These are phyloP conservation scores for Campoplex nolae DNA, from an alignment of 2,888 invertebrate species.

Conservation along the genomic window DNA sequence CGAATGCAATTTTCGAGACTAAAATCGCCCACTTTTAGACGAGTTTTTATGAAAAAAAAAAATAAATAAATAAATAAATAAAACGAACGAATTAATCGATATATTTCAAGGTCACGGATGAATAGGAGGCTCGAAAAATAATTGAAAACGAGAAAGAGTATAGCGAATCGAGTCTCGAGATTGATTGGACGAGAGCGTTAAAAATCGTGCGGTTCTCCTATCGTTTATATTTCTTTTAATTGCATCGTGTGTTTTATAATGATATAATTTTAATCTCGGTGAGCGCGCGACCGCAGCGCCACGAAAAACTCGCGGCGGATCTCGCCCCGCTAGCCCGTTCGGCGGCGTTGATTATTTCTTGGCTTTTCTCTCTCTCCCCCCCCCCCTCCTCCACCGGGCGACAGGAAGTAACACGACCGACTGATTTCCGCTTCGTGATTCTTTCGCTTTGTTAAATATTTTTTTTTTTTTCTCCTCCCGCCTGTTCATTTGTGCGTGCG, in stretches of 20 bases:
- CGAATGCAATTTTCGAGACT: not conserved
- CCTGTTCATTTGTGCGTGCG: not conserved
- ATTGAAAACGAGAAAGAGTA: not conserved
- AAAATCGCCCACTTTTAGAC: not conserved
- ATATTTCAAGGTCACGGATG: not conserved
- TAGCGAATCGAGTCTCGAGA: not conserved
- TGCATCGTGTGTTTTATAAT: not conserved
- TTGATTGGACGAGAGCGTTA: not conserved
- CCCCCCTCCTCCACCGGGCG: not conserved
- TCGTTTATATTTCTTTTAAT: slow-evolving; percentile 8
- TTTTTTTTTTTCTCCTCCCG: not conserved
- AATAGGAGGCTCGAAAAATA: not conserved
- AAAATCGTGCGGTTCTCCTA: not conserved
- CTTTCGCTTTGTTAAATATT: slow-evolving; percentile 57
- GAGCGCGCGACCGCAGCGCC: not conserved
- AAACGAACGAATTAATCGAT: no score
- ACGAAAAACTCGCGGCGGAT: slow-evolving; percentile 5
- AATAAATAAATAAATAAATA: not conserved
- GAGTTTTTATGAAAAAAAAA: not conserved
- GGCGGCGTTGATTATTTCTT: slow-evolving; percentile 24
- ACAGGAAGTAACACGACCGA: slow-evolving; percentile 68
- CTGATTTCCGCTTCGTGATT: slow-evolving; percentile 68
- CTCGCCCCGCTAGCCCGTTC: not conserved
- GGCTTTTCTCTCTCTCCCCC: not conserved
- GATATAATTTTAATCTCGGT: not conserved